Conservation (phyloP, 1,140 invertebrate genomes). For the Chelonus insularis region DNA sequence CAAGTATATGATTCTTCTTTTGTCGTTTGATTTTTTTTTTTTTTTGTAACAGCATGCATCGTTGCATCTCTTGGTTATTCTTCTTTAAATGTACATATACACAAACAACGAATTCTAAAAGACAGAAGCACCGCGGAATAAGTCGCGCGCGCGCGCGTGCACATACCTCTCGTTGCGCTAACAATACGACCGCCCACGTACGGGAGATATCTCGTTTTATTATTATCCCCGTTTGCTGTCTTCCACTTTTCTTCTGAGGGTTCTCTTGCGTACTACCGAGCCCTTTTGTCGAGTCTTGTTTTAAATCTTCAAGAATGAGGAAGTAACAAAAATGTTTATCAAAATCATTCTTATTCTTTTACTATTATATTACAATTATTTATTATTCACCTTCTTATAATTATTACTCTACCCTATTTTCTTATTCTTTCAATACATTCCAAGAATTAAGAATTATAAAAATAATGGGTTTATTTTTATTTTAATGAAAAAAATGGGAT, state of each 20-base stretch:
- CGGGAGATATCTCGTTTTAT: conserved; percentile 49
- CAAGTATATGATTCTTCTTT: too few relatives aligned
- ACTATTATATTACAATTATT: too few relatives aligned
- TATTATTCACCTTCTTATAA: too few relatives aligned
- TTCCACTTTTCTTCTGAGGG: conserved; percentile 24
- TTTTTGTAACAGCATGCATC: not conserved
- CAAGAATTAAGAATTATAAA: too few relatives aligned
- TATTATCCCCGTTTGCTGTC: conserved; percentile 46
- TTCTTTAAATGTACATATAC: not conserved
- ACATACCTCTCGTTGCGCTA: conserved; percentile 39
- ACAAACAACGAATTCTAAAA: conserved; percentile 1
- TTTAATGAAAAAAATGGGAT: too few relatives aligned
- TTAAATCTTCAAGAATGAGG: not conserved
- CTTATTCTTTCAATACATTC: too few relatives aligned
- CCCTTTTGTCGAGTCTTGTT: not conserved
- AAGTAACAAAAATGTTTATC: not conserved
- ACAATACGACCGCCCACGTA: conserved; percentile 45
- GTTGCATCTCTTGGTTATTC: conserved; percentile 12
- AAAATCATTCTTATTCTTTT: too few relatives aligned
- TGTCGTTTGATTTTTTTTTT: conserved; percentile 2
- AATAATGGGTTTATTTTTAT: too few relatives aligned
- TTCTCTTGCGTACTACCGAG: not conserved
- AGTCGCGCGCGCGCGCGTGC: conserved; percentile 23
- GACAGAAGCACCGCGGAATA: conserved; percentile 35
- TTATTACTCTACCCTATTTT: too few relatives aligned